Evolutionary conservation across 2,888 invertebrate genomes (phyloP).

Genomic region (Cryptophagus acutangulus): DNA sequence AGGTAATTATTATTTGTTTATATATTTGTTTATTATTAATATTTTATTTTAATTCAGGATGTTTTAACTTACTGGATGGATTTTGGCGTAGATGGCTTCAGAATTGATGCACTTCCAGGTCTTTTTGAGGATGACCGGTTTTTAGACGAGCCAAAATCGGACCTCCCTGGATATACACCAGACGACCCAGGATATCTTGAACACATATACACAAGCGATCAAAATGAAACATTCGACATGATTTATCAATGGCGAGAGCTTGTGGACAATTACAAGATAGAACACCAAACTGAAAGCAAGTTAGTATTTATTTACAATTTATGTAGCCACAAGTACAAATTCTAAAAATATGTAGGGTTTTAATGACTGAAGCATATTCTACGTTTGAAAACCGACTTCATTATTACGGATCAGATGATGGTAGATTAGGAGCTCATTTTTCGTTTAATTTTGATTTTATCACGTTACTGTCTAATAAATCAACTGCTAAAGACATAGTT

Average conservation of each 20-base stretch:
- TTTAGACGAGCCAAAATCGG: slow-evolving; percentile 46
- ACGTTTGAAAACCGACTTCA: slow-evolving; percentile 55
- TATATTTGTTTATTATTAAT: too few species aligned
- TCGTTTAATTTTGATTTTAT: slow-evolving; percentile 77
- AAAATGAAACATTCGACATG: slow-evolving; percentile 58
- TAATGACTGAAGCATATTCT: slow-evolving; percentile 75
- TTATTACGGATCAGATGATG: slow-evolving; percentile 59
- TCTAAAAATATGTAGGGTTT: too few species aligned
- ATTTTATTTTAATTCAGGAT: slow-evolving; percentile 54
- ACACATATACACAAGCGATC: slow-evolving; percentile 58
- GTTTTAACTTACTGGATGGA: slow-evolving; percentile 75
- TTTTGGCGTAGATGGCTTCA: slow-evolving; percentile 80
- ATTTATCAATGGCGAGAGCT: slow-evolving; percentile 62
- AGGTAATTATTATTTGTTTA: too few species aligned
- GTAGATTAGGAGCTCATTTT: slow-evolving; percentile 60
- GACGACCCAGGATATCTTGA: slow-evolving; percentile 53
- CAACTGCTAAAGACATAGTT: too few species aligned
- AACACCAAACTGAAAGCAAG: too few species aligned
- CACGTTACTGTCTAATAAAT: too few species aligned
- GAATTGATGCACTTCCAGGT: slow-evolving; percentile 68
- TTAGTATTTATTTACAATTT: too few species aligned
- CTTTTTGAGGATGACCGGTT: slow-evolving; percentile 46
- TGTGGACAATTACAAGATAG: slow-evolving; percentile 57
- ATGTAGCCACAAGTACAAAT: too few species aligned
- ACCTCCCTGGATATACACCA: slow-evolving; percentile 47